phyloP scores from a whole-genome alignment of 2,797 vertebrate species.

The Eupleurogrammus muticus region DNA sequence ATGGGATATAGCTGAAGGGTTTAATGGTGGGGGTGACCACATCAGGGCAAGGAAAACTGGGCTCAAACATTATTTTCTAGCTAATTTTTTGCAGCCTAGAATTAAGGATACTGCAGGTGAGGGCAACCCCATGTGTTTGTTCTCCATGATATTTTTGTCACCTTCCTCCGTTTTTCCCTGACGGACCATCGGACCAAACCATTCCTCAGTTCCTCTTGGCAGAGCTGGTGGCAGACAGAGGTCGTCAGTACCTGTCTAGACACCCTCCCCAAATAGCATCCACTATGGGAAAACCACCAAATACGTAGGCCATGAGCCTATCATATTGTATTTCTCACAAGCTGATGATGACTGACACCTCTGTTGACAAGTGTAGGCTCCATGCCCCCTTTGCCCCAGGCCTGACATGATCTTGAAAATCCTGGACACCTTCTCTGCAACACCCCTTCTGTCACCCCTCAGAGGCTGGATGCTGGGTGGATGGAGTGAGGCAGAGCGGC shows the following conservation, averaged over 20 bases:
- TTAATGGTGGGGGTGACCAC: too few species aligned
- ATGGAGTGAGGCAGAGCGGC: slow-evolving; percentile 35
- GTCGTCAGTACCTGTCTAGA: slow-evolving; percentile 73
- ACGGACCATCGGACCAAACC: slow-evolving; percentile 43
- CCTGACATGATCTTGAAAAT: slow-evolving; percentile 60
- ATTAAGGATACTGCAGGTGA: slow-evolving; percentile 50
- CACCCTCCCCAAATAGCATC: slow-evolving; percentile 57
- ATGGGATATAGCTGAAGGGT: too few species aligned
- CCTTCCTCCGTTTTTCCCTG: slow-evolving; percentile 19
- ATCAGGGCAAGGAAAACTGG: too few species aligned
- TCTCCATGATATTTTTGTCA: slow-evolving; percentile 28
- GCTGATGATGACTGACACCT: slow-evolving; percentile 62
- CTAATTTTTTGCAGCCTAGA: slow-evolving; percentile 52
- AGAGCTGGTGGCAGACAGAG: slow-evolving; percentile 60
- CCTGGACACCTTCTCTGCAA: slow-evolving; percentile 53
- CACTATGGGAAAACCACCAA: slow-evolving; percentile 61
- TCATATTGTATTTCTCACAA: slow-evolving; percentile 71
- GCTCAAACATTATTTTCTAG: too few species aligned
- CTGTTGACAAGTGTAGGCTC: slow-evolving; percentile 73
- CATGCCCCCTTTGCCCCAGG: slow-evolving; percentile 42
- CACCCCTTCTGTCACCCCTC: slow-evolving; percentile 51
- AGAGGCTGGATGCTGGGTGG: slow-evolving; percentile 42
- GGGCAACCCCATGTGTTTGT: slow-evolving; percentile 48
- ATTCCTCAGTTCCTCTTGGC: slow-evolving; percentile 51
- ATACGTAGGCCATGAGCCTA: slow-evolving; percentile 56